Conservation (phyloP, 1,140 invertebrate species). For the Saccostrea echinata region DNA sequence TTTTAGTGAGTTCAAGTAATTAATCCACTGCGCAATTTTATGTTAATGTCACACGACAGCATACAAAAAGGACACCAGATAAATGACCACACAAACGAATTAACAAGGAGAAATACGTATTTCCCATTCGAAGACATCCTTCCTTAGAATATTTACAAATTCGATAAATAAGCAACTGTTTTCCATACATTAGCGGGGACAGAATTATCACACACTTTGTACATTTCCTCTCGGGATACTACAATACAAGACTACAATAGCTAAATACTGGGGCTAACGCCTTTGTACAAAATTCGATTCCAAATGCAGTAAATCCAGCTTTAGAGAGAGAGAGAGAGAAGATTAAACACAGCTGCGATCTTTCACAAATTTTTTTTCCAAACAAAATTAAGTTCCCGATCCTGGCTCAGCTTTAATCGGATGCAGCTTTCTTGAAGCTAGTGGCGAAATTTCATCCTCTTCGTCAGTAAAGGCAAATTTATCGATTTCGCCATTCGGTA, state of each 20-base stretch:
- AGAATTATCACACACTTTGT: background rate
- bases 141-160: background rate
- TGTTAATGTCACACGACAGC: no score
- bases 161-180: background rate
- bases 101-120: background rate
- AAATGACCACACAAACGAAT: conserved; percentile 2
- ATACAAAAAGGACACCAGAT: background rate
- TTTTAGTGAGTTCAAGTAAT: no score
- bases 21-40: no score
- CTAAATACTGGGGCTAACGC: background rate
- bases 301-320: background rate
- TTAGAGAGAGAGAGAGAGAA: background rate
- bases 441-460: conserved; percentile 36
- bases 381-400: background rate
- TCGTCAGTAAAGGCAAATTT: conserved; percentile 58
- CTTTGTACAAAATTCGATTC: background rate
- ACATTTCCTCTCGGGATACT: background rate
- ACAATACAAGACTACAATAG: background rate
- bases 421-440: conserved; percentile 50
- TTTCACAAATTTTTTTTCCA: background rate
- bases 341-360: background rate
- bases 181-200: background rate
- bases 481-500: conserved; percentile 51
- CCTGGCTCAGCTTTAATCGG: conserved; percentile 54
- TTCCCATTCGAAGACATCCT: background rate